Evolutionary conservation across 2,888 invertebrate species (phyloP).

Genomic region (Augochlorella aurata): DNA sequence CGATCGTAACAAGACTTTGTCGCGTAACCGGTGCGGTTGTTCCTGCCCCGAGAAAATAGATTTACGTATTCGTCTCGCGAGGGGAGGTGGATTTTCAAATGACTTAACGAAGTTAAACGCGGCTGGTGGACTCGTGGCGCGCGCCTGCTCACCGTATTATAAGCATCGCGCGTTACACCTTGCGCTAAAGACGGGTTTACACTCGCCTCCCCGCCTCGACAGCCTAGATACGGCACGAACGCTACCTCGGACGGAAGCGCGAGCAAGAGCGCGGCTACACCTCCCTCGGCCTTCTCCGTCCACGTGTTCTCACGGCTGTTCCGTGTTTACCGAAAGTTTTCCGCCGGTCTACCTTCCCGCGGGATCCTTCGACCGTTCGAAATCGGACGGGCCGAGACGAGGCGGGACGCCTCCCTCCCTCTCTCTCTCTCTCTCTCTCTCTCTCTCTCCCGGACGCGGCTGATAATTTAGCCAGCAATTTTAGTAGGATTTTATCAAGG

Average conservation of each 20-base stretch:
- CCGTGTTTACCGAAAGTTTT: not conserved
- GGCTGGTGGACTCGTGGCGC: slow-evolving; percentile 15
- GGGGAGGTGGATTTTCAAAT: not conserved
- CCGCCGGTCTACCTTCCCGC: not conserved
- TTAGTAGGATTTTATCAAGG: not conserved
- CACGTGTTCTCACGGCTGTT: not conserved
- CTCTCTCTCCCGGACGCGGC: not conserved
- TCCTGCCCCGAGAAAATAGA: not conserved
- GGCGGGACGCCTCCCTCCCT: too few relatives aligned
- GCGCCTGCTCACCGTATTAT: slow-evolving; percentile 1
- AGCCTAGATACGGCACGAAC: not conserved
- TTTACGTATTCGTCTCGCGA: not conserved
- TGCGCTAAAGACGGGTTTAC: not conserved
- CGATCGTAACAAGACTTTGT: not conserved
- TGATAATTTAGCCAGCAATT: not conserved
- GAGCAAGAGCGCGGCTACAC: not conserved
- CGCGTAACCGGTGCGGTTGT: not conserved
- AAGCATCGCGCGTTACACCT: not conserved
- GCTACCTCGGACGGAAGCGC: too few relatives aligned
- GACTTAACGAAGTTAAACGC: slow-evolving; percentile 40
- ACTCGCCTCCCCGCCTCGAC: not conserved
- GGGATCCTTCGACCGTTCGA: not conserved
- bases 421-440: too few relatives aligned
- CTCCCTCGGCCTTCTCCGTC: not conserved
- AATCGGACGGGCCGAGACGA: not conserved